These are phyloP conservation scores for Picathartes gymnocephalus DNA, from an alignment of 2,113 vertebrate species.

Conservation along the genomic window DNA sequence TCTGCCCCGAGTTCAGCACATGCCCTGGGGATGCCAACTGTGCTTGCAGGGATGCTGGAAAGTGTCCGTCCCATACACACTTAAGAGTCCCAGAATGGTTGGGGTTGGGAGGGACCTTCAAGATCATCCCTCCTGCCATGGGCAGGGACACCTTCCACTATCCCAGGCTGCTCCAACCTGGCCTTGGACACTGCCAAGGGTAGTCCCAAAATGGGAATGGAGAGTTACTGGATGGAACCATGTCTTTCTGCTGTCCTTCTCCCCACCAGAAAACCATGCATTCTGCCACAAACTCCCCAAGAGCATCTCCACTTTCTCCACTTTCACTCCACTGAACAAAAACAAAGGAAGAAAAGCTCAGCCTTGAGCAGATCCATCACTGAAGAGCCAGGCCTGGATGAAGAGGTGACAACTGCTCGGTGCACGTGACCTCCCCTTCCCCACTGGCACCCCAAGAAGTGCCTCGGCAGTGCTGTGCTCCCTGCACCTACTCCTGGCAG, in stretches of 20 bases:
- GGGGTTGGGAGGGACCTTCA: background rate
- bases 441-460: background rate
- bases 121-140: background rate
- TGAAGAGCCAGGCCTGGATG: background rate
- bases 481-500: background rate
- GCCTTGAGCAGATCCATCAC: background rate
- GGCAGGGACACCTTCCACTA: background rate
- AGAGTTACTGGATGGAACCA: background rate
- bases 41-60: background rate
- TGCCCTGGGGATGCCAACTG: background rate
- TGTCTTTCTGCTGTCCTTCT: background rate
- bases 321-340: background rate
- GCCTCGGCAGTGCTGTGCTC: background rate
- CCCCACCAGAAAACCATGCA: background rate
- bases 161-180: background rate
- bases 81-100: background rate
- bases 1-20: background rate
- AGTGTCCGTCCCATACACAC: background rate
- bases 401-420: background rate
- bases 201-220: background rate
- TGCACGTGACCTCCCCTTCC: accelerated
- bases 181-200: background rate
- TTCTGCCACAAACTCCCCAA: background rate
- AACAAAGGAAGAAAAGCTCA: background rate
- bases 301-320: background rate